Base-by-base conservation (phyloP, 2,888 invertebrate genomes). In the Notodromas monacha region DNA sequence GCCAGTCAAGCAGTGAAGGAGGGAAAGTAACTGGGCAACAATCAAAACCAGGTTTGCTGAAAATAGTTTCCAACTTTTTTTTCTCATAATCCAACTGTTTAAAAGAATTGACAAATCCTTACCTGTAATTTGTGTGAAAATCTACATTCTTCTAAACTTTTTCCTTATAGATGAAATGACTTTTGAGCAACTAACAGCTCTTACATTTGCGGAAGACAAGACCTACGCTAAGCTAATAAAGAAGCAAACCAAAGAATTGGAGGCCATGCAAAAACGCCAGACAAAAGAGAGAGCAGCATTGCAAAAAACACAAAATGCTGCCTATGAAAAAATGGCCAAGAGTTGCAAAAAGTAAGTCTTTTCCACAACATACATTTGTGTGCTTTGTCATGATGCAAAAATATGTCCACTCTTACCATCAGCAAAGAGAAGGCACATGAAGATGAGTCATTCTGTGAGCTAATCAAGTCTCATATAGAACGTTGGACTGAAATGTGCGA, bases 181-280 rank as follows among this genome's bases (percentile, higher is more conserved):
- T n/a, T n/a, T n/a, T n/a, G n/a, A n/a, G n/a, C n/a, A n/a, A n/a
- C n/a, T n/a, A n/a, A n/a, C n/a, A n/a, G n/a, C n/a, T n/a, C n/a
- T n/a, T n/a, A n/a, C n/a, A n/a, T n/a, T n/a, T n/a, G n/a, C n/a
- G n/a, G n/a, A 41, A 16, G 84, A 86, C 49, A 89, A 86, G 47
- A 68, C 68, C 14, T 89, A 74, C 52, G 59, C 68, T 40, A 96
- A 96, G 54, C 66, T 76, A 16, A 65, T 73, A 29, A 69, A 81
- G 42, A 92, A 89, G 48, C 86, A 92, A 45, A 73, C 77, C 49
- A 96, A 96, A 45, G 92, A 96, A 42, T 48, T 77, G 36, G 92
- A 92, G 34, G 59, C 73, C 4, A 54, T 89, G 52, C 68, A 68
- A 46, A 89, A 86, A 47, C 67, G 72, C 33, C 89, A 92, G 43